Evolutionary conservation across 1,140 invertebrate species (phyloP).

Genomic region (Bombus waltoni): DNA sequence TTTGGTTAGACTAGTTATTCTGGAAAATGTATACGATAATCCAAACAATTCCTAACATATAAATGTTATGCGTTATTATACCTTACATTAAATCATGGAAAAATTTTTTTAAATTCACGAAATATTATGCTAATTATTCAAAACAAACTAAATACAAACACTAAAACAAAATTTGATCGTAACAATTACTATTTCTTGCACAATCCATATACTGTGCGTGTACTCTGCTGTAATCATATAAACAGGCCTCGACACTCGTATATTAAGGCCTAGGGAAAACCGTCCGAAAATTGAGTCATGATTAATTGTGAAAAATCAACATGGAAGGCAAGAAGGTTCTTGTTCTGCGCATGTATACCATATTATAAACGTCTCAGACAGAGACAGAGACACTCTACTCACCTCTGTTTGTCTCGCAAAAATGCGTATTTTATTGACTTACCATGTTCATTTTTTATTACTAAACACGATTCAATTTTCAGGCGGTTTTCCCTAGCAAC

Average conservation of each 20-base stretch:
- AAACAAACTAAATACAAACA: constrained; percentile 6
- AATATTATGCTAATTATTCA: background rate
- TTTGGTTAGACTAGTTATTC: background rate
- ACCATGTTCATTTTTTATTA: no score
- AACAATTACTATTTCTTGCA: background rate
- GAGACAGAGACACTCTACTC: no score
- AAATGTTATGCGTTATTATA: background rate
- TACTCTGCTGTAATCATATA: background rate
- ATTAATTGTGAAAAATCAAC: no score
- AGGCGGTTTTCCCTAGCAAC: no score
- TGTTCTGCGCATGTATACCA: no score
- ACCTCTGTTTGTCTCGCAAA: no score
- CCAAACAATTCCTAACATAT: background rate
- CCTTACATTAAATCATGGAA: background rate
- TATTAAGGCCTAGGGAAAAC: no score
- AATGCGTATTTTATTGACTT: no score
- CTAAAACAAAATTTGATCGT: background rate
- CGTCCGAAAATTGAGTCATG: no score
- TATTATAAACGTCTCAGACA: no score
- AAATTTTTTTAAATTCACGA: background rate
- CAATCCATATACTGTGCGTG: background rate
- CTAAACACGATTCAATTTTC: no score
- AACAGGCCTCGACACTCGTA: background rate
- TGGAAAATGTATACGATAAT: background rate
- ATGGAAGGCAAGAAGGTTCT: no score